A percentile compares a stretch with the other conserved stretches of the same genome.
Evolutionary conservation across 2,797 vertebrate genomes (phyloP).

Genomic region (Lepus oiostolus): DNA sequence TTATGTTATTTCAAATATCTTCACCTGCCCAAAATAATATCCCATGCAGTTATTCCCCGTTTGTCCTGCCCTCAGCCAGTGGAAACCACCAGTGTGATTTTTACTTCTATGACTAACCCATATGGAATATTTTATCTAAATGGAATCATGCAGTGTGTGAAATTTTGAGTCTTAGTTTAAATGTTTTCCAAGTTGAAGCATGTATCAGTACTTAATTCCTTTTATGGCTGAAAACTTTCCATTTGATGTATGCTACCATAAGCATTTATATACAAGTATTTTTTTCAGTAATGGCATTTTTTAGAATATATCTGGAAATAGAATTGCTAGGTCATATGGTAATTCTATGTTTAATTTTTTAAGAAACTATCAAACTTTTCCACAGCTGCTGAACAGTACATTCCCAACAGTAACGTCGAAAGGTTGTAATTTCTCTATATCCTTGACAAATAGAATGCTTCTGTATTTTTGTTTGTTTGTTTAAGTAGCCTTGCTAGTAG

Average conservation of each 20-base stretch:
- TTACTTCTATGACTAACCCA: neutral
- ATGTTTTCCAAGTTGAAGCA: neutral
- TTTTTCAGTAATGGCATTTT: neutral
- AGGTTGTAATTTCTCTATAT: neutral
- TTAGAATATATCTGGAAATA: neutral
- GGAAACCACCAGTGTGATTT: neutral
- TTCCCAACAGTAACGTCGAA: neutral
- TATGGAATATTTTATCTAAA: neutral
- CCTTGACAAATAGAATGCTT: neutral
- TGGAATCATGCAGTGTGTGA: neutral
- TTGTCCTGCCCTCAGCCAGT: neutral
- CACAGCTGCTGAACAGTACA: neutral
- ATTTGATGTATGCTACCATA: neutral
- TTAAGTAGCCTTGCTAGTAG: neutral
- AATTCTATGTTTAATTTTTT: slow-evolving; percentile 4
- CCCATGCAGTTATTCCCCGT: neutral
- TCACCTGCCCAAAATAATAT: neutral
- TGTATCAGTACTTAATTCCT: neutral
- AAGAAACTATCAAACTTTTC: neutral
- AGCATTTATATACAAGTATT: neutral
- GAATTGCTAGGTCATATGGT: neutral
- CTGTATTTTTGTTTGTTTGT: neutral
- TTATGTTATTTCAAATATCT: neutral
- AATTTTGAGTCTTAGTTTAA: neutral
- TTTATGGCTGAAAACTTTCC: neutral